phyloP scores from a whole-genome alignment of 92 coral and sea anemone genomes.

The Epizoanthus ramosus region DNA sequence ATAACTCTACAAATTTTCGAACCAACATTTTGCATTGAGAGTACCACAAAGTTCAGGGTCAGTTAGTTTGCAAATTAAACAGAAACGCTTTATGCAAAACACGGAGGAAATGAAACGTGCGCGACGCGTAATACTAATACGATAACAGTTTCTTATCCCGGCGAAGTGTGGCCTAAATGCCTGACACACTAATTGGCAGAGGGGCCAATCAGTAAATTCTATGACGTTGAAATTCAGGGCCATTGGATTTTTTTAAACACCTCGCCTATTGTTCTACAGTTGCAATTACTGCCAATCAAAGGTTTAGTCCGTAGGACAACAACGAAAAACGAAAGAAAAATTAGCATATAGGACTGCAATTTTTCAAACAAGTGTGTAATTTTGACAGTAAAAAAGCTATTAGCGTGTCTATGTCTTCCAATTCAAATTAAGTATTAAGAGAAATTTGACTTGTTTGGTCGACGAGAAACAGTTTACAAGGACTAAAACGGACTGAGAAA shows the following conservation, averaged over 20 bases:
- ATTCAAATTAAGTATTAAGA: background rate
- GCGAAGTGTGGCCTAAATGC: background rate
- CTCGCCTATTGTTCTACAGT: constrained; percentile 6
- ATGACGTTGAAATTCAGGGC: constrained; percentile 20
- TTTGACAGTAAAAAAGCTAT: constrained; percentile 8
- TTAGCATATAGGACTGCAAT: constrained; percentile 26
- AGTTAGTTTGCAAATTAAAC: constrained; percentile 16
- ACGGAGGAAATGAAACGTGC: too few relatives aligned
- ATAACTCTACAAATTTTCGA: constrained; percentile 37
- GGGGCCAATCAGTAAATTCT: constrained; percentile 27
- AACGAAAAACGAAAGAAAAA: background rate
- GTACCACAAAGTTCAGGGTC: constrained; percentile 34
- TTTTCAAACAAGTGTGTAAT: constrained; percentile 33
- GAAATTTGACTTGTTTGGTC: background rate
- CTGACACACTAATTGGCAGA: constrained; percentile 23
- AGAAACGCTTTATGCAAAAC: constrained; percentile 5
- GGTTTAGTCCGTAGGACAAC: background rate
- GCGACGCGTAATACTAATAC: too few relatives aligned
- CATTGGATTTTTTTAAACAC: background rate
- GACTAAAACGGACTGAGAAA: background rate
- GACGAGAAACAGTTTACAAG: background rate
- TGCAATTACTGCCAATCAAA: constrained; percentile 36
- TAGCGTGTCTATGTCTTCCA: constrained; percentile 1
- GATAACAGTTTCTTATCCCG: background rate
- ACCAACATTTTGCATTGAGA: constrained; percentile 24